Conservation (phyloP, 1,140 invertebrate species). For the Colletes gigas region DNA sequence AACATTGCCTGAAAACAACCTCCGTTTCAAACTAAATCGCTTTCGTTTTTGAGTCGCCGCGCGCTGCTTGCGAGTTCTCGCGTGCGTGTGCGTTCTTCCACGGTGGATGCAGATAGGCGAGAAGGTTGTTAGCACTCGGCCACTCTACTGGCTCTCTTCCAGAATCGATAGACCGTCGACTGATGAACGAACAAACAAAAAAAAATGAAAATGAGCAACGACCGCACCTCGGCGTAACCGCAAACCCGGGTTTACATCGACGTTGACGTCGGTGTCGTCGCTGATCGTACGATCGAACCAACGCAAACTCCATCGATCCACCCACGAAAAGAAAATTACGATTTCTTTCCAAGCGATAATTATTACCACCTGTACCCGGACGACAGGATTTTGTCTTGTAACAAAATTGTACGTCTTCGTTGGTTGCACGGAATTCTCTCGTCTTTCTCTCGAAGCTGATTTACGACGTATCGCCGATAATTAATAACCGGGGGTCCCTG, state of each 20-base stretch:
- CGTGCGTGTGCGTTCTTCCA: too few species aligned
- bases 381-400: too few species aligned
- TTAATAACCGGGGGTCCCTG: slow-evolving; percentile 24
- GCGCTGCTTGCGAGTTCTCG: neutral
- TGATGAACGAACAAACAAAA: slow-evolving; percentile 58
- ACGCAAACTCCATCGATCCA: neutral
- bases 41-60: slow-evolving; percentile 4
- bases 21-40: slow-evolving; percentile 25
- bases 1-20: slow-evolving; percentile 27
- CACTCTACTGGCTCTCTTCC: slow-evolving; percentile 37
- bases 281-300: slow-evolving; percentile 34
- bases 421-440: neutral
- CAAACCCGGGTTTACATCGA: slow-evolving; percentile 40
- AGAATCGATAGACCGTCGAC: slow-evolving; percentile 52
- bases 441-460: slow-evolving; percentile 6
- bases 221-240: slow-evolving; percentile 28
- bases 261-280: slow-evolving; percentile 23
- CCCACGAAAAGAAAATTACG: too few species aligned
- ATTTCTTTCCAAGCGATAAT: too few species aligned
- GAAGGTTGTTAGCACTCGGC: slow-evolving; percentile 31
- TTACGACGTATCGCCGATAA: slow-evolving; percentile 18
- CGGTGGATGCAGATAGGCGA: neutral
- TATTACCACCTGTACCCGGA: too few species aligned
- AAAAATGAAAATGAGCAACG: slow-evolving; percentile 2
- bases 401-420: too few species aligned